A percentile compares a stretch with the other conserved stretches of the same genome.
phyloP scores from a whole-genome alignment of 2,797 vertebrate species.

The Emys orbicularis region DNA sequence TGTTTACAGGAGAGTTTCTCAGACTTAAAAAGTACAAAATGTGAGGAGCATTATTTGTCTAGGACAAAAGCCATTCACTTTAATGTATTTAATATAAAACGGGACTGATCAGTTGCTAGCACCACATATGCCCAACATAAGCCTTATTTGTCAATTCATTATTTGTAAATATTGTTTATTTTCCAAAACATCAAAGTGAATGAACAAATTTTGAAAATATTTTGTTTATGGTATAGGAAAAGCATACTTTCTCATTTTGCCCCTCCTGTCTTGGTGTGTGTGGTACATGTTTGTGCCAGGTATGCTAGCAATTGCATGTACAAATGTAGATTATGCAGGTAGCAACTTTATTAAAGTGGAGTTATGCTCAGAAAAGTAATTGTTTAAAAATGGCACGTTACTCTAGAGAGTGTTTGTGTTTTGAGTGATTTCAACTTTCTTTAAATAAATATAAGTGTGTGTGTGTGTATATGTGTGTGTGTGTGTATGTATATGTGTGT shows the following conservation, averaged over 20 bases:
- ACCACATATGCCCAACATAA: accelerated
- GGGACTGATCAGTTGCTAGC: background rate
- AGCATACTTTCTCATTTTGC: accelerated
- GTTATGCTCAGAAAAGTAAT: background rate
- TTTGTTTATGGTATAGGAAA: background rate
- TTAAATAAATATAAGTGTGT: background rate
- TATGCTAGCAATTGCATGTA: accelerated
- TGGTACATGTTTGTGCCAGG: accelerated
- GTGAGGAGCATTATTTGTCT: background rate
- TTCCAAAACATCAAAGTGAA: background rate
- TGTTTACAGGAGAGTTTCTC: background rate
- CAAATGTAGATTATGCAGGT: background rate
- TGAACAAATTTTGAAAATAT: background rate
- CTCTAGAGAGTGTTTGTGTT: background rate
- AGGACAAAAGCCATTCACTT: background rate
- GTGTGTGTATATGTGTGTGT: too few relatives aligned
- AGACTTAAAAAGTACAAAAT: background rate
- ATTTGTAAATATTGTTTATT: background rate
- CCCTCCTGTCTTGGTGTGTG: accelerated
- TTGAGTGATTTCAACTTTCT: background rate
- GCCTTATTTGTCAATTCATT: accelerated
- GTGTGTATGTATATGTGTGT: too few relatives aligned
- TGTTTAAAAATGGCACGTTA: background rate
- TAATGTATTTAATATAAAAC: background rate
- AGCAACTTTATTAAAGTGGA: background rate